A percentile compares a stretch with the other conserved stretches of the same genome.
Evolutionary conservation across 2,113 vertebrate species (phyloP).

Genomic region (Hippocampus zosterae): DNA sequence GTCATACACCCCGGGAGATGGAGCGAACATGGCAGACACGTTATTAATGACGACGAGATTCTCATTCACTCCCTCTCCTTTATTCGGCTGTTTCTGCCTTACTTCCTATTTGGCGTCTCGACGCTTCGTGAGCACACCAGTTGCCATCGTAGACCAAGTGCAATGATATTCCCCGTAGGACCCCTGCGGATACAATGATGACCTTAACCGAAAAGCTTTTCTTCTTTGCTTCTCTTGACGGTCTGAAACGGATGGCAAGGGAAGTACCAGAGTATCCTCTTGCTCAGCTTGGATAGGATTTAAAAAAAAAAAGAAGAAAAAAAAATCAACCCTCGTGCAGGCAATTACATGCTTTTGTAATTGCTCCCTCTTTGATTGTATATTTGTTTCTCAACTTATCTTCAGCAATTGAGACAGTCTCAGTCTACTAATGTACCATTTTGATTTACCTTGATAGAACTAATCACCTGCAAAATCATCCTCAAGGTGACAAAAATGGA

Average conservation of each 20-base stretch:
- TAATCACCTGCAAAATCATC: constrained; percentile 60
- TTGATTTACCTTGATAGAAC: constrained; percentile 40
- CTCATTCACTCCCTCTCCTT: constrained; percentile 21
- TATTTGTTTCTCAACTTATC: constrained; percentile 39
- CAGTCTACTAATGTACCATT: constrained; percentile 23
- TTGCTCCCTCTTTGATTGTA: constrained; percentile 43
- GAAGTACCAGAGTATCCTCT: constrained; percentile 29
- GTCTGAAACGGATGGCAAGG: constrained; percentile 33
- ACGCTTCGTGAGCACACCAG: constrained; percentile 18
- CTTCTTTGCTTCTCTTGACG: constrained; percentile 39
- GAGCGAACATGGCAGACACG: constrained; percentile 53
- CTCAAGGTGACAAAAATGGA: constrained; percentile 28
- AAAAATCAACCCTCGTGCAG: constrained; percentile 32
- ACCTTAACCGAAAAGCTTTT: constrained; percentile 44
- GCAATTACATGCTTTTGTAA: constrained; percentile 22
- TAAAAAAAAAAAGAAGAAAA: constrained; percentile 43
- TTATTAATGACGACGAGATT: constrained; percentile 60
- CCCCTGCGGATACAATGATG: constrained; percentile 45
- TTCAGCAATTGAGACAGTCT: constrained; percentile 38
- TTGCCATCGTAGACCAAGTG: constrained; percentile 46
- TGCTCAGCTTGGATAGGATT: constrained; percentile 9
- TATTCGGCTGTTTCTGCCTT: constrained; percentile 22
- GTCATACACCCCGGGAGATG: constrained; percentile 52
- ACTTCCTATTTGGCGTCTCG: neutral
- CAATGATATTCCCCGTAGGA: constrained; percentile 35